Evolutionary conservation across 2,797 vertebrate genomes (phyloP).

Genomic region (Brachyalestes nurse): DNA sequence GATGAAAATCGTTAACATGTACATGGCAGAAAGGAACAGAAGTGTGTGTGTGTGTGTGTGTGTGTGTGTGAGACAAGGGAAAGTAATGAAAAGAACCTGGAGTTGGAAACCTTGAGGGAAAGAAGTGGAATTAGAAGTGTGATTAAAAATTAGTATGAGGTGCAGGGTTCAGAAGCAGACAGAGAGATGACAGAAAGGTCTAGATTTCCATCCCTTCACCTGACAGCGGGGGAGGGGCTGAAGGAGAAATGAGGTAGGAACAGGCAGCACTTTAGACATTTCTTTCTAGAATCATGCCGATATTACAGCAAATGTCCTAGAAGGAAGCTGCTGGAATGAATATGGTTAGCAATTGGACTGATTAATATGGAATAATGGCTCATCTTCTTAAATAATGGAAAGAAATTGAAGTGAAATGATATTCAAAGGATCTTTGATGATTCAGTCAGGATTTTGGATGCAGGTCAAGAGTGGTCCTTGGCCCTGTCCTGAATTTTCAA

Average conservation of each 20-base stretch:
- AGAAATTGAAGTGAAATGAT: constrained; percentile 7
- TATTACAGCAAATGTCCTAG: constrained; percentile 18
- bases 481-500: too few relatives aligned
- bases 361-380: constrained; percentile 31
- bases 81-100: constrained; percentile 79
- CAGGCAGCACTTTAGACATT: constrained; percentile 5
- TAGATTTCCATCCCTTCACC: constrained; percentile 22
- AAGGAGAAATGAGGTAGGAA: background rate
- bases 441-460: background rate
- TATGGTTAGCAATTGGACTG: constrained; percentile 3
- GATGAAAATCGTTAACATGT: constrained; percentile 1
- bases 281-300: constrained; percentile 20
- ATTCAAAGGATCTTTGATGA: background rate
- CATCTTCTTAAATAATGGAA: background rate
- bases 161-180: constrained; percentile 47
- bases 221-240: background rate
- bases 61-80: constrained; percentile 50
- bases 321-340: background rate
- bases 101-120: constrained; percentile 77
- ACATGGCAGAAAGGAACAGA: background rate
- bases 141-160: constrained; percentile 81
- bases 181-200: constrained; percentile 66
- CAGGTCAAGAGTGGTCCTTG: background rate
- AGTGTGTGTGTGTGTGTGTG: background rate
- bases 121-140: constrained; percentile 75